These are phyloP conservation scores for Ridgeia piscesae DNA, from an alignment of 1,140 invertebrate species.

Conservation along the genomic window DNA sequence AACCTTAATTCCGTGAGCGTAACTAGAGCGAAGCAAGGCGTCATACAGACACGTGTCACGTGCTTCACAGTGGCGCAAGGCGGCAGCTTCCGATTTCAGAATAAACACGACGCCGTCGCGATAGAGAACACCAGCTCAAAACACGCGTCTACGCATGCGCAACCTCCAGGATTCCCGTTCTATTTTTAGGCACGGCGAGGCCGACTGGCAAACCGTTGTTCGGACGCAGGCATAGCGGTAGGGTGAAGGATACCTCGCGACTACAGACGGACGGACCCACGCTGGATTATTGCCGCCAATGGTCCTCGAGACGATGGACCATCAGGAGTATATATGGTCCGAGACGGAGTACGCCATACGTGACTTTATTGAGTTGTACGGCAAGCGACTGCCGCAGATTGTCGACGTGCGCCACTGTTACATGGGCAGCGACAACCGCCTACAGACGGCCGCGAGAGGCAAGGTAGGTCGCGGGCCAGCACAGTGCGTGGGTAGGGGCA, in stretches of 20 bases:
- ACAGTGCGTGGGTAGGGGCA: neutral
- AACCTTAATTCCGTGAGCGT: too few relatives aligned
- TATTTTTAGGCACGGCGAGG: neutral
- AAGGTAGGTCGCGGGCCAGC: neutral
- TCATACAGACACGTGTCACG: neutral
- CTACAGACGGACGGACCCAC: neutral
- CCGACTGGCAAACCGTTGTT: neutral
- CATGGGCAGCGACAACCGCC: neutral
- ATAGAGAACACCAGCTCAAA: neutral
- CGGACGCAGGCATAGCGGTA: neutral
- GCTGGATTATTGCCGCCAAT: neutral
- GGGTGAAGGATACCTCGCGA: neutral
- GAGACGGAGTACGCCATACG: neutral
- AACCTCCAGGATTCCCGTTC: neutral
- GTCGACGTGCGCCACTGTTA: neutral
- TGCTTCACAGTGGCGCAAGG: neutral
- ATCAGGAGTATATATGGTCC: neutral
- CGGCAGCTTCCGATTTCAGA: neutral
- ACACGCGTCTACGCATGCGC: neutral
- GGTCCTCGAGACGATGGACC: neutral
- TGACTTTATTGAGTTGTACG: neutral
- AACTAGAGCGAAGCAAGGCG: too few relatives aligned
- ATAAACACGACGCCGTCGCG: neutral
- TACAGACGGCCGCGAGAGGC: neutral
- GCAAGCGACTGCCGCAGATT: neutral